A percentile compares a stretch with the other conserved stretches of the same genome.
Evolutionary conservation across 2,113 vertebrate species (phyloP).

Genomic region (Trogon melanurus): DNA sequence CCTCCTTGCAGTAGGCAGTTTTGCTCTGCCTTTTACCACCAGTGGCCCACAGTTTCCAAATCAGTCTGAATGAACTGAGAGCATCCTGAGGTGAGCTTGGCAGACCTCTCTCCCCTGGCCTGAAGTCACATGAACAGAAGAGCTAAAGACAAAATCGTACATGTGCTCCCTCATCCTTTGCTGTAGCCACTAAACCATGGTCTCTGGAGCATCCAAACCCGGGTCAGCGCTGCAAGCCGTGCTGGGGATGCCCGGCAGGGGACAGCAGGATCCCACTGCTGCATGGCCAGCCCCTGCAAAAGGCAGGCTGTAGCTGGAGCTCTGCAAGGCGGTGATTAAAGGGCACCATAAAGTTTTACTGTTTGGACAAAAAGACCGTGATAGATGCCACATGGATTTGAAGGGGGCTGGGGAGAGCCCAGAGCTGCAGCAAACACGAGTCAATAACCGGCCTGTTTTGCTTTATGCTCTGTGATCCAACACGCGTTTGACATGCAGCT

Average conservation of each 20-base stretch:
- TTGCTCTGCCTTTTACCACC: not conserved
- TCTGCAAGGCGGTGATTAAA: not conserved
- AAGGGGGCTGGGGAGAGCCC: not conserved
- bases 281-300: not conserved
- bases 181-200: rapidly evolving
- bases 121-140: not conserved
- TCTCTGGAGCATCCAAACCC: rapidly evolving
- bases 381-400: not conserved
- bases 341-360: not conserved
- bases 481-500: rapidly evolving
- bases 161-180: not conserved
- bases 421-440: not conserved
- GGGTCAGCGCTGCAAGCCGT: not conserved
- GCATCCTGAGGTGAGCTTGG: not conserved
- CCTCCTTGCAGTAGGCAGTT: not conserved
- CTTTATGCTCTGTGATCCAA: not conserved
- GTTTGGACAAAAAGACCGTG: not conserved
- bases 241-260: conserved; percentile 31
- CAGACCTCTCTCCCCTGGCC: not conserved
- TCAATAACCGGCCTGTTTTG: not conserved
- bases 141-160: not conserved
- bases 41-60: not conserved
- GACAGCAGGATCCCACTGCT: not conserved
- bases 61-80: not conserved
- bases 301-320: not conserved